These are phyloP conservation scores for Rhineura floridana DNA, from an alignment of 2,113 vertebrate genomes.

Conservation along the genomic window DNA sequence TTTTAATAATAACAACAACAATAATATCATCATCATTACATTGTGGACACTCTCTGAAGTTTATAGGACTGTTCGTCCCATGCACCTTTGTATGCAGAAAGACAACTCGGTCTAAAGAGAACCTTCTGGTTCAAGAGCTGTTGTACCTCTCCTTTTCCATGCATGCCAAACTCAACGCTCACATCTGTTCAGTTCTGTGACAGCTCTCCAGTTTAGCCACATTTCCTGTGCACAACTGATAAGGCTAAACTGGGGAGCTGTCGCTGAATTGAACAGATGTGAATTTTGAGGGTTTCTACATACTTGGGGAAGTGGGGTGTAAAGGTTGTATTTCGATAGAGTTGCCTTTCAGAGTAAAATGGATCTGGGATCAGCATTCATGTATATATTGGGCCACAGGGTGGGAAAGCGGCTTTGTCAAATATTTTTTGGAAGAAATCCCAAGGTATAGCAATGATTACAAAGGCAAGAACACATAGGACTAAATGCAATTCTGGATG, in stretches of 20 bases:
- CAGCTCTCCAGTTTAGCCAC: background rate
- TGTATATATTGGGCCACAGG: too few relatives aligned
- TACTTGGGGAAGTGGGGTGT: background rate
- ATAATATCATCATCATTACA: too few relatives aligned
- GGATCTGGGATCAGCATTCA: background rate
- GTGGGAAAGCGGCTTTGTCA: background rate
- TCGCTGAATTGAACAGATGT: background rate
- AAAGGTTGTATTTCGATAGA: background rate
- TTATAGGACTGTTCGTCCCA: background rate
- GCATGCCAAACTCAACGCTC: background rate
- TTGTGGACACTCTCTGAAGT: background rate
- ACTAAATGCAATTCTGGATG: background rate
- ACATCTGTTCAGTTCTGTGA: background rate
- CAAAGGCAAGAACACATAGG: background rate
- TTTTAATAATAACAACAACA: too few relatives aligned
- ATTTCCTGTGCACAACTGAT: background rate
- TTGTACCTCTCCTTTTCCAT: background rate
- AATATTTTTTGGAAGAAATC: background rate
- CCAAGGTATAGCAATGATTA: background rate
- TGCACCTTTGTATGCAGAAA: background rate
- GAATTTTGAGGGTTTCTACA: background rate
- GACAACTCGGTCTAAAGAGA: background rate
- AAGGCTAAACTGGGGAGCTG: background rate
- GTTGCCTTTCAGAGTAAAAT: background rate
- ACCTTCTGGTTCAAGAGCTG: background rate